Evolutionary conservation across 1,140 invertebrate genomes (phyloP), one percentile per base, ranked within the genome.

Genomic region (Phocides pigmalion): DNA sequence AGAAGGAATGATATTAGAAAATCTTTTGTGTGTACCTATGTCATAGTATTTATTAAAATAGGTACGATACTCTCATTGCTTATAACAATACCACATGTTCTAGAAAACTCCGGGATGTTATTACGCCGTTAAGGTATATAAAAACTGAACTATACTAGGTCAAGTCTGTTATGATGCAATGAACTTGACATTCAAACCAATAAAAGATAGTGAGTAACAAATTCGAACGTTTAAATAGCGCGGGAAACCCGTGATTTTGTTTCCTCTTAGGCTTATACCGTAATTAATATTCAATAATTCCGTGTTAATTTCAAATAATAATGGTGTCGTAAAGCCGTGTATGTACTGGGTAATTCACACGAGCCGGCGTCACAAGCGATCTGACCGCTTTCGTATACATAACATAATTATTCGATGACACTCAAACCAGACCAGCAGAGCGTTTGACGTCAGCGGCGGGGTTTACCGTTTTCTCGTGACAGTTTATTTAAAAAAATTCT

Each of bases 391-490:
- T 35, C 32, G 32, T 35, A 35, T 35, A 35, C 11, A 35, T 35
- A 35, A 35, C 9, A 12, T 35, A 22, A 22, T 22, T 2, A 35
- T 47, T 59, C 5, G 56, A 44, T 25, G 20, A 19, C 39, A 35
- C 32, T 35, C 32, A n/a, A n/a, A 35, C 11, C 32, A 35, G 32
- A n/a, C n/a, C 32, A 9, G 32, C 4, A 11, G 4, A 2, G 32
- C 1, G 32, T 54, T 56, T 11, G 25, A 58, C 56, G 50, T 62
- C 56, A 66, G 49, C 6, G 0, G 0, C 41, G 64, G 64, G 62
- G 58, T 46, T 62, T 62, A 66, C 64, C 64, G 47, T 66, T 46
- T 22, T 3, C 22, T 12, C 9, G 32, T 11, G 32, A n/a, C 32
- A 12, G 4, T n/a, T 28, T 28, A 22, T 22, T 22, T n/a, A 1